These are phyloP conservation scores for Gymnothorax javanicus DNA, from an alignment of 2,797 vertebrate genomes.

Conservation along the genomic window DNA sequence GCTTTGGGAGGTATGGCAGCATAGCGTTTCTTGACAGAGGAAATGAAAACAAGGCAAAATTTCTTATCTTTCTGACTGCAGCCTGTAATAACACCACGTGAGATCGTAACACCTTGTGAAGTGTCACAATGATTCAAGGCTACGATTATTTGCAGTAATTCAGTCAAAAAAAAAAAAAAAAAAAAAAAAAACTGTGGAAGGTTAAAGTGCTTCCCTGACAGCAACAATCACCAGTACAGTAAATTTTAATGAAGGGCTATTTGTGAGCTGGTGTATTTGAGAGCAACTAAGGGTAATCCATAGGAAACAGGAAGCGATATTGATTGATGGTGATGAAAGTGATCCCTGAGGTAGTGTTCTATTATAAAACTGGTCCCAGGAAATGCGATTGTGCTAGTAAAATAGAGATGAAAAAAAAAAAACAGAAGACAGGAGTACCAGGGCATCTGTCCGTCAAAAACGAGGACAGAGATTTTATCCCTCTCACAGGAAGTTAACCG, in stretches of 20 bases:
- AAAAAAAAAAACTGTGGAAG: not conserved
- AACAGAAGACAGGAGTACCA: not conserved
- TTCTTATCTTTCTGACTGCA: not conserved
- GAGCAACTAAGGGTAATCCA: not conserved
- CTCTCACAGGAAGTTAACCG: not conserved
- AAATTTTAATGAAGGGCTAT: not conserved
- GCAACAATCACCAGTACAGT: not conserved
- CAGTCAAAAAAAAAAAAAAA: no score
- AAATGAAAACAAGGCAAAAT: not conserved
- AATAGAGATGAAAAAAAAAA: not conserved
- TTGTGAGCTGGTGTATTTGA: not conserved
- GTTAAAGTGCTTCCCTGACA: not conserved
- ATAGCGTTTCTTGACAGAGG: not conserved
- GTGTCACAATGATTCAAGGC: not conserved
- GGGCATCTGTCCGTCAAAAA: not conserved
- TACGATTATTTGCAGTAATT: not conserved
- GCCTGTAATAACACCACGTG: not conserved
- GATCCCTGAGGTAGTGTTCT: slow-evolving; percentile 16
- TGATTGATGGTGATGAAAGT: slow-evolving; percentile 12
- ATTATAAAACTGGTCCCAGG: not conserved
- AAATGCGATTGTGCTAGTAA: slow-evolving; percentile 5
- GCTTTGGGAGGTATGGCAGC: not conserved
- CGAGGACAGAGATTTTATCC: slow-evolving; percentile 7
- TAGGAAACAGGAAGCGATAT: not conserved
- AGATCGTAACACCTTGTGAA: not conserved